These are phyloP conservation scores for Cabera pusaria DNA, from an alignment of 2,888 invertebrate species.

Conservation along the genomic window DNA sequence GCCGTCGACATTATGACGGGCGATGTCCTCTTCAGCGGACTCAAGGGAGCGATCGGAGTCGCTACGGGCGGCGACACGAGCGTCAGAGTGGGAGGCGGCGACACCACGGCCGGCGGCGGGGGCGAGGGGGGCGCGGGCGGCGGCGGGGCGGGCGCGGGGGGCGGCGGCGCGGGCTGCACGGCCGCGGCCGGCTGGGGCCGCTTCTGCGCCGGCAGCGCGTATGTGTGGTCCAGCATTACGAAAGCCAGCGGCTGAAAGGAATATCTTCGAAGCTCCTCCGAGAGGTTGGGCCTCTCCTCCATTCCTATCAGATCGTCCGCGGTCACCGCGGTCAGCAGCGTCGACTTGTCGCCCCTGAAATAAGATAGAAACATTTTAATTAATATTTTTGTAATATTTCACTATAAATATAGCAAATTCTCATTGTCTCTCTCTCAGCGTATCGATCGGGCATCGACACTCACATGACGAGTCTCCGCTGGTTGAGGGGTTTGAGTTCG, in stretches of 20 bases:
- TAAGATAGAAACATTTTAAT: no score
- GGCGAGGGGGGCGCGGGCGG: constrained; percentile 34
- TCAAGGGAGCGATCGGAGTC: constrained; percentile 53
- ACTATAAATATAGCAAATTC: no score
- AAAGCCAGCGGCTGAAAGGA: constrained; percentile 73
- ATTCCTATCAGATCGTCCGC: constrained; percentile 78
- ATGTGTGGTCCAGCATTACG: constrained; percentile 78
- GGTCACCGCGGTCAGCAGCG: constrained; percentile 70
- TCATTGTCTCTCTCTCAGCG: no score
- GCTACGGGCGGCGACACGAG: constrained; percentile 51
- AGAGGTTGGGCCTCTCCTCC: constrained; percentile 76
- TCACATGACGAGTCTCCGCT: constrained; percentile 74
- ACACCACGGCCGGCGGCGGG: constrained; percentile 22
- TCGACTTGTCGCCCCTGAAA: constrained; percentile 74
- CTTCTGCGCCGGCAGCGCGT: constrained; percentile 75
- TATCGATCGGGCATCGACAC: no score
- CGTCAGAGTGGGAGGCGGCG: constrained; percentile 45
- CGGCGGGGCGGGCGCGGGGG: constrained; percentile 20
- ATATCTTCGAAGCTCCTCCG: constrained; percentile 74
- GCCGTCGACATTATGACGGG: constrained; percentile 70
- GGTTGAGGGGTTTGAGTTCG: constrained; percentile 59
- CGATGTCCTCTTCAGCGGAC: constrained; percentile 62
- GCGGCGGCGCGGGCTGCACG: constrained; percentile 43
- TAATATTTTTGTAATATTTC: no score
- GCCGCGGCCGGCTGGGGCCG: constrained; percentile 59